Conservation (phyloP, 2,888 invertebrate genomes). For the Lepidonotus clava region DNA sequence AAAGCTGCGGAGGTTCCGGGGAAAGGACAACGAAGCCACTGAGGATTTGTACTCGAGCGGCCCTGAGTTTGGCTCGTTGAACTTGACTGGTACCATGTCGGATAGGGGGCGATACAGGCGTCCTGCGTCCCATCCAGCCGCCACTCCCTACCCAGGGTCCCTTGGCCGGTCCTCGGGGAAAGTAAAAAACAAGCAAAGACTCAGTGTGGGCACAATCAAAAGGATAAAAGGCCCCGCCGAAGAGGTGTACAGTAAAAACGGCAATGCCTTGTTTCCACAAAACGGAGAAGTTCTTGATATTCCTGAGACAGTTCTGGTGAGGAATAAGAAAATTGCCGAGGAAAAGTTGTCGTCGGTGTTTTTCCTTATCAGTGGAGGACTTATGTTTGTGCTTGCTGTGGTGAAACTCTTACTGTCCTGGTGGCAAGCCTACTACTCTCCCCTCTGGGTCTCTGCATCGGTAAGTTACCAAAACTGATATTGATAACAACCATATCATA, state of each 20-base stretch:
- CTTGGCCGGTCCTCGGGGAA: neutral
- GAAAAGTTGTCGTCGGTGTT: slow-evolving; percentile 11
- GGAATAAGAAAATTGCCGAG: slow-evolving; percentile 37
- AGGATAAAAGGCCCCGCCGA: neutral
- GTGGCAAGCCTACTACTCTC: slow-evolving; percentile 35
- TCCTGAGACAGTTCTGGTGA: slow-evolving; percentile 11
- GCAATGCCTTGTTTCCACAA: neutral
- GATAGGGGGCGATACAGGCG: slow-evolving; percentile 22
- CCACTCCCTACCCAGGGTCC: neutral
- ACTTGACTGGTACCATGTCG: slow-evolving; percentile 4
- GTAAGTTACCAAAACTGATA: slow-evolving; percentile 16
- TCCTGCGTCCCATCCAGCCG: neutral
- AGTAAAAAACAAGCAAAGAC: neutral
- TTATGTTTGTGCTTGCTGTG: slow-evolving; percentile 18
- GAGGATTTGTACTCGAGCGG: neutral
- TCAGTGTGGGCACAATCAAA: neutral
- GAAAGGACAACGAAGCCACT: neutral
- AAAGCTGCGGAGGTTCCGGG: slow-evolving; percentile 37
- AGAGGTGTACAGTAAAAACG: slow-evolving; percentile 22
- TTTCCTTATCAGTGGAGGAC: slow-evolving; percentile 6
- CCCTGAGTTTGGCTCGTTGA: slow-evolving; percentile 4
- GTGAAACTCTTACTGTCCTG: slow-evolving; percentile 8
- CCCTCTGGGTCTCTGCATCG: slow-evolving; percentile 16
- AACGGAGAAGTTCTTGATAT: neutral
- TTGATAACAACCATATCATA: too few species aligned